Conservation (phyloP, 2,888 invertebrate genomes). For the Marronus borbonicus region DNA sequence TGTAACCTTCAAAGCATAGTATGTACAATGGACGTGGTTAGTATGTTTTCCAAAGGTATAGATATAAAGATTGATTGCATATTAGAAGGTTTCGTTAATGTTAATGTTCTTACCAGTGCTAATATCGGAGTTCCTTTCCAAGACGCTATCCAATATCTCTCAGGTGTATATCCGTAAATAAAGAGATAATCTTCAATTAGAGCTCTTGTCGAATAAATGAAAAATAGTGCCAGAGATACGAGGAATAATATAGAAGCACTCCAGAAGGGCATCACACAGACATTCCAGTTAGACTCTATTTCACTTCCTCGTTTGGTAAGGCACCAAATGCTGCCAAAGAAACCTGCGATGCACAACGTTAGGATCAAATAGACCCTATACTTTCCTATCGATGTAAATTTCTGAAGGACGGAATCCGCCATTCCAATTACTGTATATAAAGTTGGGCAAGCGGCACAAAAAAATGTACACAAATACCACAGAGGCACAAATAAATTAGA, state of each 20-base stretch:
- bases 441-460: slow-evolving; percentile 30
- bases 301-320: not conserved
- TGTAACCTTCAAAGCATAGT: too few species aligned
- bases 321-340: not conserved
- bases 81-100: too few species aligned
- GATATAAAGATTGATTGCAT: too few species aligned
- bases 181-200: slow-evolving; percentile 46
- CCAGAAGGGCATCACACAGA: slow-evolving; percentile 31
- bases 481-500: slow-evolving; percentile 17
- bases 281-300: slow-evolving; percentile 3
- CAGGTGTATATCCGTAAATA: slow-evolving; percentile 42
- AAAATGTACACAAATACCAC: slow-evolving; percentile 40
- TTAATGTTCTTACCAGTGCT: slow-evolving; percentile 31
- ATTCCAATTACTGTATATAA: slow-evolving; percentile 43
- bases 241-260: slow-evolving; percentile 19
- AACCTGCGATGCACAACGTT: not conserved
- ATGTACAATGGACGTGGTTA: too few species aligned
- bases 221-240: slow-evolving; percentile 41
- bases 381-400: not conserved
- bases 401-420: slow-evolving; percentile 44
- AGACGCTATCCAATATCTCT: slow-evolving; percentile 46
- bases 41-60: too few species aligned
- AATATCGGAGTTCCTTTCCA: slow-evolving; percentile 47
- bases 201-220: slow-evolving; percentile 42
- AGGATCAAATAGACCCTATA: slow-evolving; percentile 33